Percentiles rank a stretch among this genome's conserved stretches.
Evolutionary conservation across 2,888 invertebrate species (phyloP).

Genomic region (Plagodis dolabraria): DNA sequence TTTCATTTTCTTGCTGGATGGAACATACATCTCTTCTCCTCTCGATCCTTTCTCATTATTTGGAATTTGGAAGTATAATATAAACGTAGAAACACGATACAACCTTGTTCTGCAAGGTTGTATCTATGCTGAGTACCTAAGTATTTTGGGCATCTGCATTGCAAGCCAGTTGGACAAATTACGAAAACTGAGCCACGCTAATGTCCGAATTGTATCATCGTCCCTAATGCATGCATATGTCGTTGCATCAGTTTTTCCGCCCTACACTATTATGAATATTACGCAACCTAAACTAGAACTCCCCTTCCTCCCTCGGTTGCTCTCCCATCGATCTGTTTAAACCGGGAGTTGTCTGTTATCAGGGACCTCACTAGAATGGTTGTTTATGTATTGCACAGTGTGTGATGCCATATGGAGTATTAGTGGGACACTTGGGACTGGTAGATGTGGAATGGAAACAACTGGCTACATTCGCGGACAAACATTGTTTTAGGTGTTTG

Average conservation of each 20-base stretch:
- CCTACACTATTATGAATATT: conserved; percentile 70
- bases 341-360: conserved; percentile 21
- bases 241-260: conserved; percentile 77
- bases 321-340: conserved; percentile 2
- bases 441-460: conserved; percentile 71
- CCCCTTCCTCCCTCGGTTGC: conserved; percentile 26
- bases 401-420: conserved; percentile 82
- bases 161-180: conserved; percentile 72
- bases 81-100: no score
- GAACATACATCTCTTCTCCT: no score
- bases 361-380: conserved; percentile 57
- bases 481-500: conserved; percentile 55
- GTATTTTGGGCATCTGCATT: conserved; percentile 21
- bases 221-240: conserved; percentile 83
- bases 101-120: no score
- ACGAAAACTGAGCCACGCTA: conserved; percentile 54
- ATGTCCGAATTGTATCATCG: conserved; percentile 75
- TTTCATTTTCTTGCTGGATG: no score
- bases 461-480: conserved; percentile 72
- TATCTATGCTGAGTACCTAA: background rate
- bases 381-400: conserved; percentile 67
- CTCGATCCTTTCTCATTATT: background rate
- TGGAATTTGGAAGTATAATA: background rate
- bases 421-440: conserved; percentile 80
- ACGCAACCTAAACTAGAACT: conserved; percentile 53